A percentile compares a stretch with the other conserved stretches of the same genome.
Conservation (phyloP, 2,797 vertebrate genomes). For the Danio albolineatus region DNA sequence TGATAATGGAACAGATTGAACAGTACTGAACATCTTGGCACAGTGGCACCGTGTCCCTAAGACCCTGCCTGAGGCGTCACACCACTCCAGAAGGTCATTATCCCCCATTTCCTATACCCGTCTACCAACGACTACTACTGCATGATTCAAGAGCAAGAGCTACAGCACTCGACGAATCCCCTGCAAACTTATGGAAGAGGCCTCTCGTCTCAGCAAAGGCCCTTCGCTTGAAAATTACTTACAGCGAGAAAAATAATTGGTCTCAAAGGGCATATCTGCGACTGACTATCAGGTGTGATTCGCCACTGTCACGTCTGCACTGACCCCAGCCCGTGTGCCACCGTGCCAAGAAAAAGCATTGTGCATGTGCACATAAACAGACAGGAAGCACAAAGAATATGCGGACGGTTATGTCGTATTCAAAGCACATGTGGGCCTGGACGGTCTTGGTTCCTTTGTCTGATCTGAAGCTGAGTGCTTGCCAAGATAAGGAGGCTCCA, state of each 20-base stretch:
- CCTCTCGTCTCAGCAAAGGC: slow-evolving; percentile 10
- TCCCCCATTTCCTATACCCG: not conserved
- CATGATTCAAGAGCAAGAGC: slow-evolving; percentile 49
- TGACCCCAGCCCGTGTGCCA: slow-evolving; percentile 54
- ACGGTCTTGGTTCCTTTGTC: slow-evolving; percentile 45
- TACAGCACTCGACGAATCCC: slow-evolving; percentile 33
- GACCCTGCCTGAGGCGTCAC: slow-evolving; percentile 55
- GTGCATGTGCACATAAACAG: slow-evolving; percentile 45
- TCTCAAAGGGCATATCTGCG: slow-evolving; percentile 57
- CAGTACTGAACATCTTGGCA: slow-evolving; percentile 40
- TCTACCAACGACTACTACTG: slow-evolving; percentile 45
- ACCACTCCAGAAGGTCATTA: slow-evolving; percentile 45
- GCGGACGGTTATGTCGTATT: slow-evolving; percentile 35
- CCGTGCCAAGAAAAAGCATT: slow-evolving; percentile 52
- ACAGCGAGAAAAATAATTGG: slow-evolving; percentile 62
- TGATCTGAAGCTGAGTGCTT: slow-evolving; percentile 35
- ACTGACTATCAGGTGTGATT: slow-evolving; percentile 55
- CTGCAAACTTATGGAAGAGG: too few species aligned
- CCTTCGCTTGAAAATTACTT: slow-evolving; percentile 54
- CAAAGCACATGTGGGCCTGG: slow-evolving; percentile 46
- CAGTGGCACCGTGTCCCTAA: slow-evolving; percentile 38
- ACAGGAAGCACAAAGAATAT: slow-evolving; percentile 42
- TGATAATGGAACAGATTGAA: slow-evolving; percentile 44
- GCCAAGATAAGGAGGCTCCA: slow-evolving; percentile 53
- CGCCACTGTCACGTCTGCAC: slow-evolving; percentile 47